These are phyloP conservation scores for Amblyopsis hoosieri DNA, from an alignment of 2,797 vertebrate species.

Conservation along the genomic window DNA sequence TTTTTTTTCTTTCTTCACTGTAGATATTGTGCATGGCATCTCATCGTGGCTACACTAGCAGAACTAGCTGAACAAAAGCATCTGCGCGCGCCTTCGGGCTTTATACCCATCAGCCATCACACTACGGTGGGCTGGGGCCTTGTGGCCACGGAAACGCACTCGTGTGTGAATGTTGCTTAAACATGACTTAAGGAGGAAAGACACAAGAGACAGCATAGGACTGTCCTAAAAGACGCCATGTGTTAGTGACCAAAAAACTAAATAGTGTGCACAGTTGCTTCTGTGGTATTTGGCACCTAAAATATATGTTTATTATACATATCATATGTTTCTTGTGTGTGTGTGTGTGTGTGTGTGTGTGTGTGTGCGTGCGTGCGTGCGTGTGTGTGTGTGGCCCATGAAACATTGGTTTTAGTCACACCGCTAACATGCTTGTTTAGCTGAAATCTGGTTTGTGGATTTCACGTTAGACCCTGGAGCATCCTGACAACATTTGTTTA, in stretches of 20 bases:
- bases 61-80: conserved; percentile 67
- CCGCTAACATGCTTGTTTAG: too few relatives aligned
- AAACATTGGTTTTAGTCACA: too few relatives aligned
- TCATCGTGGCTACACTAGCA: conserved; percentile 54
- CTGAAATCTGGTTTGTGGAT: too few relatives aligned
- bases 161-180: conserved; percentile 80
- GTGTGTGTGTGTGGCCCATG: too few relatives aligned
- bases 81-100: conserved; percentile 65
- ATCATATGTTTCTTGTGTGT: too few relatives aligned
- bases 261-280: conserved; percentile 40
- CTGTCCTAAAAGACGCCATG: conserved; percentile 54
- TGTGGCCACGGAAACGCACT: conserved; percentile 72
- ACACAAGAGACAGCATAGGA: conserved; percentile 40
- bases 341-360: too few relatives aligned
- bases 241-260: conserved; percentile 56
- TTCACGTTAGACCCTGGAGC: too few relatives aligned
- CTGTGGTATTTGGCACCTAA: not conserved
- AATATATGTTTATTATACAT: too few relatives aligned
- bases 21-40: conserved; percentile 36
- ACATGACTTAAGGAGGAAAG: conserved; percentile 67
- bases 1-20: conserved; percentile 25
- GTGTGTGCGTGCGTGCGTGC: too few relatives aligned
- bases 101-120: conserved; percentile 66
- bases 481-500: too few relatives aligned
- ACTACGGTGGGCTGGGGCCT: conserved; percentile 64